Base-by-base conservation (phyloP, 2,888 invertebrate species). In the Caenorhabditis sp. region DNA sequence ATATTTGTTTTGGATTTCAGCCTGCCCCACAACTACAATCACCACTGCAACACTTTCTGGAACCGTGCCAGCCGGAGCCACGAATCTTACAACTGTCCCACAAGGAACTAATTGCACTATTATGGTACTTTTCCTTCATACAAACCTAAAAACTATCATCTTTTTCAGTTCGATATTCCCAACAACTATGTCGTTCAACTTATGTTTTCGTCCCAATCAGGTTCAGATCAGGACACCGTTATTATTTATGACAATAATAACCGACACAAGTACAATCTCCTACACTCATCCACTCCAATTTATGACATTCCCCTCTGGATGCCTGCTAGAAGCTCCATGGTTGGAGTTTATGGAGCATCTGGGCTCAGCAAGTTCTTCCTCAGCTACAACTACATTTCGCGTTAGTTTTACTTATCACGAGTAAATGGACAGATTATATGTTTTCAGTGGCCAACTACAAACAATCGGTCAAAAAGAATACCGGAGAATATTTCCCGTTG, bases 401-500 rank as follows among this genome's bases (percentile, higher is more conserved):
- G 14, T 26, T 24, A 14, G 54, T 26, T 24, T 22, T 22, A n/a
- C 28, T 28, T 31, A 0, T n/a, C 6, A 24, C 5, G 12, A 12
- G 26, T 28, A 8, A 26, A 26, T 14, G 3, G 7, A 28, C 14
- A 56, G 28, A 56, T 26, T 4, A 28, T 1, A 6, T 12, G 3
- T 49, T 73, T 76, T 19, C 41, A 79, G 79, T 79, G n/a, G 26
- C 12, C n/a, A 10, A 14, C 1, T 79, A 56, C 64, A 16, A 28
- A 3, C 70, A 79, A 64, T 26, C 47, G 0, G 12, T 16, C 3
- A 31, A 54, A 12, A 24, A 54, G 12, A 59, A 59, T 3, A 79
- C 79, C 12, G 79, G 79, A 44, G 51, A 49, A 22, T 56, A 44
- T n/a, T 79, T 79, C 31, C 64, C 70, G n/a, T 47, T 64, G 12